These are phyloP conservation scores for Saccopteryx leptura DNA, from an alignment of 2,113 vertebrate species.

Conservation along the genomic window DNA sequence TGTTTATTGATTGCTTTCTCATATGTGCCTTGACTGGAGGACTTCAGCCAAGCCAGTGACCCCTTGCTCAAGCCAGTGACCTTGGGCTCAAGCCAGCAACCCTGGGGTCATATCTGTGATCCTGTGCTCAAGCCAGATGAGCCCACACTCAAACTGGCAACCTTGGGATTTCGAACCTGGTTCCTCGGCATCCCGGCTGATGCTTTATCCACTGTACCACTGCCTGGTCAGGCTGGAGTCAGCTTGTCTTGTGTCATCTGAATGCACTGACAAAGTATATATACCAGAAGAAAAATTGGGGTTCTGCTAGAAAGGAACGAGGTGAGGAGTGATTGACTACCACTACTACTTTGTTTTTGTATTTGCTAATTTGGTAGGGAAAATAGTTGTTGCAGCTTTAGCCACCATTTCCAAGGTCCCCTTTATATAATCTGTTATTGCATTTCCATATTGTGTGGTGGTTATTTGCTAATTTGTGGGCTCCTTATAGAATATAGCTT, in stretches of 20 bases:
- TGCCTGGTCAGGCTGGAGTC: background rate
- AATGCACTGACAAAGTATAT: background rate
- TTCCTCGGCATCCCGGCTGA: too few species aligned
- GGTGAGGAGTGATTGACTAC: background rate
- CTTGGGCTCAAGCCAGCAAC: too few species aligned
- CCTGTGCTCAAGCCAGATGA: too few species aligned
- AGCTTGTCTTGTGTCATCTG: background rate
- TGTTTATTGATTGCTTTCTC: too few species aligned
- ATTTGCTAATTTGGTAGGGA: background rate
- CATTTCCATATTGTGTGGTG: background rate
- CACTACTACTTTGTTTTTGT: background rate
- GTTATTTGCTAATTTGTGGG: background rate
- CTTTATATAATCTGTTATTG: background rate
- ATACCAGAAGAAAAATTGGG: background rate
- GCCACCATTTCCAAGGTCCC: background rate
- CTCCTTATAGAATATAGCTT: background rate
- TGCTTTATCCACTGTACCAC: too few species aligned
- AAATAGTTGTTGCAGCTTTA: background rate
- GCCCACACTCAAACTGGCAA: too few species aligned
- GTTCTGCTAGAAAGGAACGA: background rate
- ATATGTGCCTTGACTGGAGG: too few species aligned
- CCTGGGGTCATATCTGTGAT: too few species aligned
- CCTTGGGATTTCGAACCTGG: too few species aligned
- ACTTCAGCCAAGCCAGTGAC: too few species aligned
- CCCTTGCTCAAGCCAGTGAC: too few species aligned